Conservation (phyloP, 1,140 invertebrate genomes). For the Laupala kohalensis region DNA sequence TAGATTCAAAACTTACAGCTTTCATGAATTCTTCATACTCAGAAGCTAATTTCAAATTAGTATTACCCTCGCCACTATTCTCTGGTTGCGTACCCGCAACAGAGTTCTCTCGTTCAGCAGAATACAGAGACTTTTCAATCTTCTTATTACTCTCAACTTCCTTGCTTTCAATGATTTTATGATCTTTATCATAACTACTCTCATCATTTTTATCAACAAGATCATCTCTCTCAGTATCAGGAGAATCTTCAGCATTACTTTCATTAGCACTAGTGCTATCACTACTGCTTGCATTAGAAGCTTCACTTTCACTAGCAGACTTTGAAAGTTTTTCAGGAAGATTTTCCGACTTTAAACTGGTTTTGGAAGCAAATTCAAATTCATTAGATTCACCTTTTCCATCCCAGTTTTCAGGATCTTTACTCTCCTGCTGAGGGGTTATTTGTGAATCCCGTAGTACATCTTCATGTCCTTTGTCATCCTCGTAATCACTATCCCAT, state of each 20-base stretch:
- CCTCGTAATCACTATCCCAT: slow-evolving; percentile 14
- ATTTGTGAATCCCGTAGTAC: neutral
- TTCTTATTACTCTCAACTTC: neutral
- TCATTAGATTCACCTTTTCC: too few species aligned
- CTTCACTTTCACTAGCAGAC: neutral
- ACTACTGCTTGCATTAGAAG: neutral
- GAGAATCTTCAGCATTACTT: neutral
- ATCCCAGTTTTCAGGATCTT: neutral
- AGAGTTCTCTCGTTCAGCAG: neutral
- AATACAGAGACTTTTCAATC: neutral
- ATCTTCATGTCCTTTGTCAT: slow-evolving; percentile 1
- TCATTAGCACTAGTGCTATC: neutral
- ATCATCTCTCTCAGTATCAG: neutral
- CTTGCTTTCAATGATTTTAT: neutral
- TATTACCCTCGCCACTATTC: slow-evolving; percentile 7
- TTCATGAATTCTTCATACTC: slow-evolving; percentile 14
- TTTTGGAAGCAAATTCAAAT: too few species aligned
- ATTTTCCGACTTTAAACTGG: neutral
- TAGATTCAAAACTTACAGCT: slow-evolving; percentile 9
- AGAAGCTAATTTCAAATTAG: slow-evolving; percentile 8
- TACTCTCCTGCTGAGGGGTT: neutral
- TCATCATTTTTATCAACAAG: neutral
- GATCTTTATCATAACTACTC: neutral
- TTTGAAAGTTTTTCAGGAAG: neutral
- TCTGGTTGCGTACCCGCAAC: neutral